phyloP scores from a whole-genome alignment of 2,113 vertebrate species.

The Larimichthys crocea region DNA sequence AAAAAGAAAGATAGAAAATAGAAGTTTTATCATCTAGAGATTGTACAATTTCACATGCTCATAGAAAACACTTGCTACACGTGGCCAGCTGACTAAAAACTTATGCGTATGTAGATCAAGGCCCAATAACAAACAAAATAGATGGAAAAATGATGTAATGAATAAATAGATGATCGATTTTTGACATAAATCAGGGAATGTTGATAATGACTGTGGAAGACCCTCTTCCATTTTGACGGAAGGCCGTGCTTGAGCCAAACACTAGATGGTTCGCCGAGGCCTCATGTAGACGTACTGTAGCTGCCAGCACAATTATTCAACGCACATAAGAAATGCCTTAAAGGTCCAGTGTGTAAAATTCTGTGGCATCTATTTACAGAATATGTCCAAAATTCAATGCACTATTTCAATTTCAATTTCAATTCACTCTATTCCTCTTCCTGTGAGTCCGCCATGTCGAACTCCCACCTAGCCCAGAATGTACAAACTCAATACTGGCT shows the following conservation, averaged over 20 bases:
- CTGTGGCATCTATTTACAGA: no score
- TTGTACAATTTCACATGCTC: conserved; percentile 54
- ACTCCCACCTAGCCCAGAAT: no score
- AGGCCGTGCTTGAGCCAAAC: conserved; percentile 24
- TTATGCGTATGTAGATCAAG: conserved; percentile 13
- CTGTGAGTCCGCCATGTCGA: no score
- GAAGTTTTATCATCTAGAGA: conserved; percentile 57
- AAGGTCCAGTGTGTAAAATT: no score
- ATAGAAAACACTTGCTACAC: conserved; percentile 64
- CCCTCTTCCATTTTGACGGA: conserved; percentile 19
- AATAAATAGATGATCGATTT: conserved; percentile 20
- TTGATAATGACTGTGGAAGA: background rate
- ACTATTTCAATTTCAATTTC: no score
- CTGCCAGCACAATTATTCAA: conserved; percentile 39
- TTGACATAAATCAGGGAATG: conserved; percentile 1
- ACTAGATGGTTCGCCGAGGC: conserved; percentile 28
- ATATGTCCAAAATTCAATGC: no score
- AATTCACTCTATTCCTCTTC: no score
- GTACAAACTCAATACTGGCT: no score
- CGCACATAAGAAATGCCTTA: background rate
- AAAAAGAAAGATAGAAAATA: conserved; percentile 69
- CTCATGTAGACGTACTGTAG: conserved; percentile 42
- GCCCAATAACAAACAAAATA: conserved; percentile 11
- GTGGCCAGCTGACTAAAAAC: conserved; percentile 27
- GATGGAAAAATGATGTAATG: conserved; percentile 24